These are phyloP conservation scores for Serrognathus titanus DNA, from an alignment of 2,888 invertebrate species.

Conservation along the genomic window DNA sequence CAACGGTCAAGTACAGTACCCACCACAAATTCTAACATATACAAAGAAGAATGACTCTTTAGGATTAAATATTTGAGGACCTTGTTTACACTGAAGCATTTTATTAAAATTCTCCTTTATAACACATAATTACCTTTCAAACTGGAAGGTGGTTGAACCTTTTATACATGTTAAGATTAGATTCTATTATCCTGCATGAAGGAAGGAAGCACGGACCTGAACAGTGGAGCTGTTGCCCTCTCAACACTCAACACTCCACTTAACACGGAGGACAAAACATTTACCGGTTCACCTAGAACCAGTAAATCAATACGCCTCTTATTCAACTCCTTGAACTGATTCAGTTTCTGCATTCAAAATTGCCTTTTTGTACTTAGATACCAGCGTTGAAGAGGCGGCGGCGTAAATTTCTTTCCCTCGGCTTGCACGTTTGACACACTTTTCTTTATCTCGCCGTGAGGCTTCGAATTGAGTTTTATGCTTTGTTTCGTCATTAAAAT, in stretches of 20 bases:
- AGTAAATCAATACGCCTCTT: conserved; percentile 23
- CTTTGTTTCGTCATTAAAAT: not conserved
- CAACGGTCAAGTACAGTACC: too few species aligned
- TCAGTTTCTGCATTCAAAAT: conserved; percentile 9
- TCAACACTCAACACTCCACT: conserved; percentile 18
- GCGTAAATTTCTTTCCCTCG: not conserved
- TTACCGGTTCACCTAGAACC: conserved; percentile 24
- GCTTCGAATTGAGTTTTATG: not conserved
- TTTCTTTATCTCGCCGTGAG: not conserved
- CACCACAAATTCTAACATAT: too few species aligned
- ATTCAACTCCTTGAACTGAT: conserved; percentile 3
- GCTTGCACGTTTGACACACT: not conserved
- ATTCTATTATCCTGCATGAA: too few species aligned
- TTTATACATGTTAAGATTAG: too few species aligned
- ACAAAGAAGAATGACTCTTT: too few species aligned
- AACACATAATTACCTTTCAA: too few species aligned
- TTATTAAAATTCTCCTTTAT: too few species aligned
- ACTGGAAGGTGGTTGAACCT: too few species aligned
- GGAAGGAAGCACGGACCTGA: not conserved
- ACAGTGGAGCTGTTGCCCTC: not conserved
- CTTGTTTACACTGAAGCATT: too few species aligned
- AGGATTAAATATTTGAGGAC: too few species aligned
- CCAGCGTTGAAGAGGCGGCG: not conserved
- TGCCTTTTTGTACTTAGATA: conserved; percentile 6
- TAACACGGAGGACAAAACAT: conserved; percentile 25